phyloP scores from a whole-genome alignment of 2,888 invertebrate genomes.

The Rhagophthalmus giganteus region DNA sequence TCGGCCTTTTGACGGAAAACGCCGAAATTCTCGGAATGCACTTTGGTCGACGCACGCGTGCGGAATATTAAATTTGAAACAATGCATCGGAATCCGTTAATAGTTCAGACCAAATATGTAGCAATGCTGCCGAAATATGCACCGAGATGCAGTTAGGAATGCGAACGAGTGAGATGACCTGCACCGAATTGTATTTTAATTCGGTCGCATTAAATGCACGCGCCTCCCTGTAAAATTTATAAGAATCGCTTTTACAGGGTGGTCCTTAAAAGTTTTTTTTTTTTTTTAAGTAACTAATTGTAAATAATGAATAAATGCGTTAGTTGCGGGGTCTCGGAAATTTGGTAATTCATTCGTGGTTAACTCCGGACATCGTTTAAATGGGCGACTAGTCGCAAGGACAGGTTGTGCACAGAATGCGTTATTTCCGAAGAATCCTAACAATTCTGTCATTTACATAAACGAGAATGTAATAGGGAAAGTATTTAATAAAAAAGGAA shows the following conservation, averaged over 20 bases:
- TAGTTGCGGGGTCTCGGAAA: too few relatives aligned
- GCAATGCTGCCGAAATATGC: conserved; percentile 42
- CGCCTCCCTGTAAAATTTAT: conserved; percentile 10
- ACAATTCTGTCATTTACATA: conserved; percentile 39
- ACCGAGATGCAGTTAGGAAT: conserved; percentile 39
- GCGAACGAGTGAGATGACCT: conserved; percentile 36
- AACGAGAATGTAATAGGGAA: conserved; percentile 31
- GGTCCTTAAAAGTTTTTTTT: neutral
- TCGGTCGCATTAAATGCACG: conserved; percentile 14
- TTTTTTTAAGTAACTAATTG: neutral
- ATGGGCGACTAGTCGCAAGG: conserved; percentile 13
- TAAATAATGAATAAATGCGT: neutral
- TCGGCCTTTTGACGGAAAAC: conserved; percentile 21
- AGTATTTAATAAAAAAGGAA: conserved; percentile 28
- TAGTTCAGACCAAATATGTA: conserved; percentile 54
- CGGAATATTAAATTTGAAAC: conserved; percentile 56
- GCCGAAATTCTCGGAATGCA: conserved; percentile 45
- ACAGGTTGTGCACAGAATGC: conserved; percentile 26
- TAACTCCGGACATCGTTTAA: too few relatives aligned
- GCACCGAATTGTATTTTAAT: conserved; percentile 39
- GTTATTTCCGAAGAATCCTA: conserved; percentile 35
- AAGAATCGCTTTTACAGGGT: conserved; percentile 6
- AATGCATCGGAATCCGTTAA: conserved; percentile 57
- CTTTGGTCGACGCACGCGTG: conserved; percentile 49
- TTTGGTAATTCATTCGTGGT: too few relatives aligned